phyloP scores from a whole-genome alignment of 1,140 invertebrate species.

The Lepeophtheirus salmonis region DNA sequence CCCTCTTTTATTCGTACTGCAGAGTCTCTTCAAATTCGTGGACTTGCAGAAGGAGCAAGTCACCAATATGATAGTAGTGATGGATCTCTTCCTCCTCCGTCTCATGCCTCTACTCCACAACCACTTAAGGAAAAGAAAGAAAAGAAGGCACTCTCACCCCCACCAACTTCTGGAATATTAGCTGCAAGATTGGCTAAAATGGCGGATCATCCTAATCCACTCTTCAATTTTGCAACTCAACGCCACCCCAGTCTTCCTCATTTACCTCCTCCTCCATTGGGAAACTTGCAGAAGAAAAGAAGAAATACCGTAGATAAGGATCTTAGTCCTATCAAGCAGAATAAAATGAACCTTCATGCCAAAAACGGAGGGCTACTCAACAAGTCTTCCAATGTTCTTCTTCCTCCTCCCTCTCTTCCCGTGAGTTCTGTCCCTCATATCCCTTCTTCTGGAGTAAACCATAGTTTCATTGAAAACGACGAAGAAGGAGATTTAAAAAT shows the following conservation, averaged over 20 bases:
- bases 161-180: constrained; percentile 3
- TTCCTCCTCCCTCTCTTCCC: neutral
- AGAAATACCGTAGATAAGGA: neutral
- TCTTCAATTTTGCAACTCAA: neutral
- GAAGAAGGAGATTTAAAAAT: constrained; percentile 17
- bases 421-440: neutral
- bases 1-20: constrained; percentile 25
- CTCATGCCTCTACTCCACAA: constrained; percentile 1
- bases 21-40: constrained; percentile 20
- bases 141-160: neutral
- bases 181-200: constrained; percentile 15
- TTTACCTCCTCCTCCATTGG: neutral
- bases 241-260: neutral
- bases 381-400: neutral
- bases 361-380: neutral
- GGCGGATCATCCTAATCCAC: neutral
- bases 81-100: neutral
- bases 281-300: neutral
- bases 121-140: neutral
- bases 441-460: neutral
- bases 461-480: neutral
- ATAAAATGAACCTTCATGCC: neutral
- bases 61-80: constrained; percentile 13
- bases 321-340: neutral
- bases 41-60: constrained; percentile 19